Base-by-base conservation (phyloP, 2,797 vertebrate species). In the Pitangus sulphuratus region DNA sequence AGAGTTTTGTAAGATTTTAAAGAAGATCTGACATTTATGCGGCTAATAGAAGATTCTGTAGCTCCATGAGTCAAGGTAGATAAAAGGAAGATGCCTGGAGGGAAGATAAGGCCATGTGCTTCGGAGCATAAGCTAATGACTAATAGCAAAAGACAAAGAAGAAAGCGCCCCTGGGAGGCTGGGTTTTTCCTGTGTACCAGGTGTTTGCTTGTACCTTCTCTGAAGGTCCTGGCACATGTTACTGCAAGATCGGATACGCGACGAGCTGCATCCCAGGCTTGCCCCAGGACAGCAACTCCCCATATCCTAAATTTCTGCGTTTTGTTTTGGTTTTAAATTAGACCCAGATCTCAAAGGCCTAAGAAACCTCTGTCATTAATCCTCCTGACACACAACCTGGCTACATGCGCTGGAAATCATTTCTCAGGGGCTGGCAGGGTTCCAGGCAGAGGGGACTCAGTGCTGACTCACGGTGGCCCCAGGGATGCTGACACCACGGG, bases 101-200 rank as follows among this genome's bases (percentile, higher is more conserved):
- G 95, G 91, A 85, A 95, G 95, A 92, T 97, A 96, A 96, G 94
- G 91, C 93, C 95, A 93, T 96, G 96, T 93, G 91, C 96, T 96
- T 88, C 26, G 0, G 96, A 96, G 96, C 96, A 95, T 94, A 93
- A 96, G 85, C 85, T 94, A 95, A 94, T 88, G 93, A 96, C 95
- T 95, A 97, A 96, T 90, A 96, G 94, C 94, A 86, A 95, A 96
- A 95, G 94, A 94, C 94, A 95, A 96, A 96, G 89, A 95, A 93
- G 94, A 96, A 96, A 96, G 91, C 85, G 95, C 91, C 74, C 80
- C 95, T 86, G 93, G 85, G 94, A 96, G 96, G 93, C 31, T 95
- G 94, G 94, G 80, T 83, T 92, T 96, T 95, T 96, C 95, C 90
- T 95, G 72, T 77, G 74, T 91, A 94, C 89, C 94, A 95, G 95